phyloP scores from a whole-genome alignment of 2,888 invertebrate genomes.

The Scrobipalpa atriplicella region DNA sequence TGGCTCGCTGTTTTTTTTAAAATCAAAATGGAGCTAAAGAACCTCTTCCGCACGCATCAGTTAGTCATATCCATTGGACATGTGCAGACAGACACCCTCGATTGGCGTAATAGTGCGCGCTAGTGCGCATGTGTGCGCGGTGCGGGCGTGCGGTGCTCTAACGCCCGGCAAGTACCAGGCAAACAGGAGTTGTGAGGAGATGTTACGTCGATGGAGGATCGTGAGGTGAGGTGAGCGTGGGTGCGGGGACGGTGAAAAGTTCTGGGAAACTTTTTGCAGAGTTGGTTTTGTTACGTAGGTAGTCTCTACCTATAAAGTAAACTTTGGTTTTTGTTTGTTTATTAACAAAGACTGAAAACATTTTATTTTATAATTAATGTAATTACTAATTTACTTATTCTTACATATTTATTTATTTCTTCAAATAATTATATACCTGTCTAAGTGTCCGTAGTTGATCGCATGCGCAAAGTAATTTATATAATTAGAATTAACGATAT shows the following conservation, averaged over 20 bases:
- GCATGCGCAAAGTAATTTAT: too few relatives aligned
- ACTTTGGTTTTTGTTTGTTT: background rate
- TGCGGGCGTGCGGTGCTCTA: constrained; percentile 76
- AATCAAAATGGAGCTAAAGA: too few relatives aligned
- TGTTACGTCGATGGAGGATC: background rate
- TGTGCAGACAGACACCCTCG: constrained; percentile 44
- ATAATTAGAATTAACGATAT: too few relatives aligned
- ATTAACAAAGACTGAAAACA: too few relatives aligned
- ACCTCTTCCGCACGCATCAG: too few relatives aligned
- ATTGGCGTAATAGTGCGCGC: constrained; percentile 43
- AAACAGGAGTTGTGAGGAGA: constrained; percentile 49
- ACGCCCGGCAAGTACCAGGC: constrained; percentile 77
- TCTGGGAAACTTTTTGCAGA: constrained; percentile 1
- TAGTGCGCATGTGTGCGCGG: constrained; percentile 78
- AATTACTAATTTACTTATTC: too few relatives aligned
- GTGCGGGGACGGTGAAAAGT: constrained; percentile 11
- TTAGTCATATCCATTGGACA: constrained; percentile 26
- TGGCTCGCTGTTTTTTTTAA: too few relatives aligned
- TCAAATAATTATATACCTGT: too few relatives aligned
- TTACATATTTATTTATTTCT: too few relatives aligned
- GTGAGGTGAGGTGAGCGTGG: background rate
- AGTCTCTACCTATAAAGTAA: background rate
- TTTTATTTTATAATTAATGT: too few relatives aligned
- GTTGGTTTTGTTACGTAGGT: background rate
- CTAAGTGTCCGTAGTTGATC: too few relatives aligned